Evolutionary conservation across 2,113 vertebrate genomes (phyloP), one percentile per base, ranked within the genome.

Genomic region (Emydura subglobosa): DNA sequence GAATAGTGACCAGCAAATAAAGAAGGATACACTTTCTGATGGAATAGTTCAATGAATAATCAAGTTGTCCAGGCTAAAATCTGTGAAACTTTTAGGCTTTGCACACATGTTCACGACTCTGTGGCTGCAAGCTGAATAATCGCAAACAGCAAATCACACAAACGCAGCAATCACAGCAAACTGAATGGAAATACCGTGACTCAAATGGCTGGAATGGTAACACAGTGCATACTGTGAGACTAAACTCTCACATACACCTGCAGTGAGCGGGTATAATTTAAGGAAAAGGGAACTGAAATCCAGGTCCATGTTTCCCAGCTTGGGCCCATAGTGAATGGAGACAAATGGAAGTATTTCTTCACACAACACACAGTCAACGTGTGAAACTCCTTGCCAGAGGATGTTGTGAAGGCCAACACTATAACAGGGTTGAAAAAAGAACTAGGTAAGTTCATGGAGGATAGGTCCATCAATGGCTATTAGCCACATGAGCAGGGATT

Each of bases 201-300:
- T 61, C 29, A 61, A 61, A 61, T 31, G 51, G 51, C 51, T 53
- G 51, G 51, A 13, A 53, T 16, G 85, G 29, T 3, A 11, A 10
- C 12, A 0, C 5, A 0, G 3, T 0, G 76, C 49, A 13, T 2
- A 1, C 49, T 27, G 9, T 14, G 24, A 25, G 44, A 22, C 6
- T 24, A 0, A 0, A 3, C 16, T 76, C 55, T 34, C 59, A 49
- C 10, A 5, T 2, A 4, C 27, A 24, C 5, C 10, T 27, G 24
- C 72, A 44, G 10, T 76, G 10, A 76, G 42, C 9, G 57, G 24
- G 10, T 27, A 11, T 59, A 59, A 59, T 17, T 68, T 68, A n/a
- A 34, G 61, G 34, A 42, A 76, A 1, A 2, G 2, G 1, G 34
- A 34, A 5, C 3, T 8, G 3, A 16, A 1, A 57, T 24, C 39